Conservation (phyloP, 2,113 vertebrate species). For the Cyanoramphus novaezelandiae region DNA sequence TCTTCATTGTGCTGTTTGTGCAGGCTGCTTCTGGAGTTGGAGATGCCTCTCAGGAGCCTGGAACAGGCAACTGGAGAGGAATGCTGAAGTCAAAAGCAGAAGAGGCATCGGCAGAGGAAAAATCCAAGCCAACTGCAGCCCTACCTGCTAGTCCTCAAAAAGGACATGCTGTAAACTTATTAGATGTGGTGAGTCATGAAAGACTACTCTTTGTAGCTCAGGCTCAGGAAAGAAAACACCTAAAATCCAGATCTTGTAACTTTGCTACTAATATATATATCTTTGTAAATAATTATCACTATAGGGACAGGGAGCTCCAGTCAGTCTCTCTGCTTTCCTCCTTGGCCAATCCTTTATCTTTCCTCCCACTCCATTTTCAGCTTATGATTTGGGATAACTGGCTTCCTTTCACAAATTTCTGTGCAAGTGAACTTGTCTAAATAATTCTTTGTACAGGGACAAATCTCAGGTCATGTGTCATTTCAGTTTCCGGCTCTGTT, state of each 20-base stretch:
- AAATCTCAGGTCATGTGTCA: neutral
- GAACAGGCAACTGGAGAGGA: conserved; percentile 91
- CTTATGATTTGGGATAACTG: neutral
- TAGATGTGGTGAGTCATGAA: conserved; percentile 88
- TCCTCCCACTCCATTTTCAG: neutral
- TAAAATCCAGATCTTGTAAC: neutral
- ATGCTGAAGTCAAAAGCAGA: conserved; percentile 92
- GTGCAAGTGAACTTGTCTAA: neutral
- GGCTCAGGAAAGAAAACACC: neutral
- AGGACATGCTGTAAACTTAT: conserved; percentile 90
- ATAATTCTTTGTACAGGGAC: neutral
- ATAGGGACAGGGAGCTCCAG: neutral
- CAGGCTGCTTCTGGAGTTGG: conserved; percentile 62
- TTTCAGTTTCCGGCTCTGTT: neutral
- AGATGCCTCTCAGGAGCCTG: conserved; percentile 82
- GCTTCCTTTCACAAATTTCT: neutral
- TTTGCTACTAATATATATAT: neutral
- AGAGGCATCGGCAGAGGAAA: conserved; percentile 74
- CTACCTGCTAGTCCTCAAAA: conserved; percentile 85
- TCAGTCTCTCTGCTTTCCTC: neutral
- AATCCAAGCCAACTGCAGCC: conserved; percentile 60
- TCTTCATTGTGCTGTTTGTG: conserved; percentile 41
- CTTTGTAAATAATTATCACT: neutral
- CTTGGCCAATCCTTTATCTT: neutral
- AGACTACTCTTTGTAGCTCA: neutral